These are phyloP conservation scores for Zapornia atra DNA, from an alignment of 2,113 vertebrate genomes.

Conservation along the genomic window DNA sequence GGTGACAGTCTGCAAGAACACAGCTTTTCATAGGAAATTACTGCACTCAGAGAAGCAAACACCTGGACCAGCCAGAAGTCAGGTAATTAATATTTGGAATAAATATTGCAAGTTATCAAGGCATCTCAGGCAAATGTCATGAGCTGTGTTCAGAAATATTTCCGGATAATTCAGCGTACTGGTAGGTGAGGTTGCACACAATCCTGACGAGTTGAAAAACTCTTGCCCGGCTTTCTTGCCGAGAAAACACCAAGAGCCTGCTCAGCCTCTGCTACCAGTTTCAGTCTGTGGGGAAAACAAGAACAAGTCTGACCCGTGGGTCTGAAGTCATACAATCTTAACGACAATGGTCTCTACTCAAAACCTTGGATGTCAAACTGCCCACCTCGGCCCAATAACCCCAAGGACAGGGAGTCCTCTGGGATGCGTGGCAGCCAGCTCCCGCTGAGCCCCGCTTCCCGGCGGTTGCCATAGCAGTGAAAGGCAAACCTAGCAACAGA, in stretches of 20 bases:
- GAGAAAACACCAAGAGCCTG: neutral
- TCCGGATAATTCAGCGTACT: neutral
- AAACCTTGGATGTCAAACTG: neutral
- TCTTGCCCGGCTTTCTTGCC: neutral
- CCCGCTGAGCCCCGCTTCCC: neutral
- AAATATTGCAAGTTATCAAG: neutral
- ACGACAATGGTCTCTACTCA: neutral
- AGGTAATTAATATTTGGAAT: neutral
- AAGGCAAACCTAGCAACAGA: constrained; percentile 65
- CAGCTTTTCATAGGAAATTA: neutral
- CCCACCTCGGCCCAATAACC: neutral
- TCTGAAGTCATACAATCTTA: neutral
- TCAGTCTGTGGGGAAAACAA: neutral
- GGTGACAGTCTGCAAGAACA: neutral
- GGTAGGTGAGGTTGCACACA: accelerated
- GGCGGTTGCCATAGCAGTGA: constrained; percentile 57
- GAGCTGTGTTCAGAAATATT: neutral
- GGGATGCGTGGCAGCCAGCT: neutral
- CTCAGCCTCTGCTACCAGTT: neutral
- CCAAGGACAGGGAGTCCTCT: constrained; percentile 10
- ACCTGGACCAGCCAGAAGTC: neutral
- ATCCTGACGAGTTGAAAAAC: neutral
- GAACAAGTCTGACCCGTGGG: neutral
- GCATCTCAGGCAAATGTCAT: neutral
- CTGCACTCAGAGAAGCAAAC: neutral